Percentiles rank a stretch among this genome's conserved stretches.
phyloP scores from a whole-genome alignment of 1,140 invertebrate species.

The Asbolus verrucosus region DNA sequence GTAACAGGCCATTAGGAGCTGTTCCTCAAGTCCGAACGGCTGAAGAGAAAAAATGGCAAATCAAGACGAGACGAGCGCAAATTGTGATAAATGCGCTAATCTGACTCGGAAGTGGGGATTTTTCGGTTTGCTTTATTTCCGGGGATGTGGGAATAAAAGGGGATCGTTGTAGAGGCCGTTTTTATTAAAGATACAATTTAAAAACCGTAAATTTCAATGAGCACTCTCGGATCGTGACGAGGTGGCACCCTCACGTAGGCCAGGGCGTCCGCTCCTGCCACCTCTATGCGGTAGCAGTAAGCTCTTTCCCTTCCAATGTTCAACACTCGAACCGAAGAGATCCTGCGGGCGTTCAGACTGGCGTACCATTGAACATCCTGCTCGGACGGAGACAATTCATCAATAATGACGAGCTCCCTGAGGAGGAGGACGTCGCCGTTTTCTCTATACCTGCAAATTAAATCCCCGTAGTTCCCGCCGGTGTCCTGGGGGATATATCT shows the following conservation, averaged over 20 bases:
- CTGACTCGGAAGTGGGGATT: not conserved
- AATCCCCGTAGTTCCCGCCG: conserved; percentile 40
- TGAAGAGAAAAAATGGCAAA: conserved; percentile 7
- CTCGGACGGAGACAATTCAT: conserved; percentile 44
- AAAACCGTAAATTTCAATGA: conserved; percentile 53
- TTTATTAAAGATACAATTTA: conserved; percentile 37
- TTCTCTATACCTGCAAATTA: conserved; percentile 48
- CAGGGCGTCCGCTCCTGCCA: conserved; percentile 47
- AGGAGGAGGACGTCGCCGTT: conserved; percentile 48
- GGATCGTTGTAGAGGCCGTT: conserved; percentile 6
- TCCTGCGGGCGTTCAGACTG: conserved; percentile 30
- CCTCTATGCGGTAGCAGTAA: conserved; percentile 48
- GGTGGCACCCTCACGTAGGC: conserved; percentile 45
- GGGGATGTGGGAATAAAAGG: conserved; percentile 4
- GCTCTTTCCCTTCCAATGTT: conserved; percentile 52
- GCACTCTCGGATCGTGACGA: conserved; percentile 46
- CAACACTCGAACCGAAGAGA: conserved; percentile 47
- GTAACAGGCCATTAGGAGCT: conserved; percentile 16
- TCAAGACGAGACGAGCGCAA: conserved; percentile 3
- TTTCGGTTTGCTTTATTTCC: conserved; percentile 4
- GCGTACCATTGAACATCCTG: conserved; percentile 50
- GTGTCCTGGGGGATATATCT: conserved; percentile 15
- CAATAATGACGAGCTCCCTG: conserved; percentile 49
- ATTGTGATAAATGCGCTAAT: conserved; percentile 31
- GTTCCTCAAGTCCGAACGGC: not conserved